Evolutionary conservation across 1,140 invertebrate genomes (phyloP).

Genomic region (Drosophila leontia): DNA sequence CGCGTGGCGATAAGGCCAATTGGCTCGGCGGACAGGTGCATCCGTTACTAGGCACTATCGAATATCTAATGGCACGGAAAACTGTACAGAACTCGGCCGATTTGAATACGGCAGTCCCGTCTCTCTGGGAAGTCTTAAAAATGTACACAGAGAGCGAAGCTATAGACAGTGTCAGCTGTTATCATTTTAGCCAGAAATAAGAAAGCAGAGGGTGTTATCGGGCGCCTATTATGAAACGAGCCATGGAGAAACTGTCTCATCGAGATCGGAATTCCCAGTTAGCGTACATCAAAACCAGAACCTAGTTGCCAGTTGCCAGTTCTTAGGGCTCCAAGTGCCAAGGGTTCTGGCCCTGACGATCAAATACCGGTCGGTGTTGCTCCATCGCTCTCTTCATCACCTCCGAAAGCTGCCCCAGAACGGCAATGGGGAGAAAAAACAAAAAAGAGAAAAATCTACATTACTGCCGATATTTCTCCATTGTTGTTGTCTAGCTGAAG

Average conservation of each 20-base stretch:
- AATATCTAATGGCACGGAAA: constrained; percentile 39
- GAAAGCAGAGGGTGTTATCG: constrained; percentile 20
- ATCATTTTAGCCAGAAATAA: constrained; percentile 32
- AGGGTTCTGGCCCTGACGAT: constrained; percentile 22
- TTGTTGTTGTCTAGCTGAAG: constrained; percentile 67
- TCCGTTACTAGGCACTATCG: constrained; percentile 51
- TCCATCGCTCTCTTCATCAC: constrained; percentile 42
- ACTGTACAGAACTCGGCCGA: constrained; percentile 33
- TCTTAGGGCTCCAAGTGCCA: neutral
- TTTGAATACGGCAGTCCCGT: constrained; percentile 27
- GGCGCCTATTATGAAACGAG: constrained; percentile 40
- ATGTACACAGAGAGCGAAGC: constrained; percentile 36
- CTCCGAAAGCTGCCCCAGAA: constrained; percentile 22
- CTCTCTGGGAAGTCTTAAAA: constrained; percentile 8
- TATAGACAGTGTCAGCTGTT: constrained; percentile 42
- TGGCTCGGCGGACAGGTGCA: constrained; percentile 51
- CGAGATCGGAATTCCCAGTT: neutral
- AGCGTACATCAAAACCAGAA: constrained; percentile 1
- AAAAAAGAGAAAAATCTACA: constrained; percentile 35
- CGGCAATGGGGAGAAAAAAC: constrained; percentile 15
- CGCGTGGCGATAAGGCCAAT: constrained; percentile 66
- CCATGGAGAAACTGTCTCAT: constrained; percentile 19
- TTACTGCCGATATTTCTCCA: constrained; percentile 42
- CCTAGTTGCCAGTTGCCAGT: neutral
- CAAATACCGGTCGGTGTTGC: constrained; percentile 51